Percentiles rank a stretch among this genome's conserved stretches.
Evolutionary conservation across 1,140 invertebrate species (phyloP).

Genomic region (Drosophila ficusphila): DNA sequence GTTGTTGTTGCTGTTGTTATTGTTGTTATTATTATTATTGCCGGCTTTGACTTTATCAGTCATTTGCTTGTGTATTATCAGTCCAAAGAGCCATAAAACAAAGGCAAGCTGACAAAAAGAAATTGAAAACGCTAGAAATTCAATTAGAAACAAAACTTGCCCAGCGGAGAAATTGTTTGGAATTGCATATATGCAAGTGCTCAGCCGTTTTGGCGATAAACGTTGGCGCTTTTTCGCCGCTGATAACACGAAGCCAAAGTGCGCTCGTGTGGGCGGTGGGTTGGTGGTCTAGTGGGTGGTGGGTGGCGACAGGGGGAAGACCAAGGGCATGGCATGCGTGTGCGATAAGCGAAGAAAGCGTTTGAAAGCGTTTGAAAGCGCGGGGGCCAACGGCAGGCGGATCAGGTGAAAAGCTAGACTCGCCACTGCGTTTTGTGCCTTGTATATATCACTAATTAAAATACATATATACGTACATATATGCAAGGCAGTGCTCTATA

Average conservation of each 20-base stretch:
- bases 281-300: background rate
- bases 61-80: constrained; percentile 56
- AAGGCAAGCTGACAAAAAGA: constrained; percentile 7
- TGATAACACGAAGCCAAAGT: constrained; percentile 27
- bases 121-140: constrained; percentile 46
- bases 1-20: background rate
- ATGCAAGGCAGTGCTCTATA: background rate
- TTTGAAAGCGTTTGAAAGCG: background rate
- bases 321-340: constrained; percentile 58
- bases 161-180: constrained; percentile 12
- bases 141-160: constrained; percentile 45
- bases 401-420: constrained; percentile 20
- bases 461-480: background rate
- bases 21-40: constrained; percentile 37
- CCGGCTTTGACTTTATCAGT: constrained; percentile 54
- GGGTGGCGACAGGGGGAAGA: background rate
- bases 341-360: constrained; percentile 44
- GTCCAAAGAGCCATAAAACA: constrained; percentile 5
- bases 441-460: background rate
- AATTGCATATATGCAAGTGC: constrained; percentile 41
- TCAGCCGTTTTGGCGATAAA: constrained; percentile 27
- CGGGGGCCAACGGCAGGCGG: too few species aligned
- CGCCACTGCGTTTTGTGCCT: background rate
- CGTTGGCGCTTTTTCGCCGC: background rate
- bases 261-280: constrained; percentile 20